Evolutionary conservation across 2,113 vertebrate genomes (phyloP).

Genomic region (Danionella cerebrum): DNA sequence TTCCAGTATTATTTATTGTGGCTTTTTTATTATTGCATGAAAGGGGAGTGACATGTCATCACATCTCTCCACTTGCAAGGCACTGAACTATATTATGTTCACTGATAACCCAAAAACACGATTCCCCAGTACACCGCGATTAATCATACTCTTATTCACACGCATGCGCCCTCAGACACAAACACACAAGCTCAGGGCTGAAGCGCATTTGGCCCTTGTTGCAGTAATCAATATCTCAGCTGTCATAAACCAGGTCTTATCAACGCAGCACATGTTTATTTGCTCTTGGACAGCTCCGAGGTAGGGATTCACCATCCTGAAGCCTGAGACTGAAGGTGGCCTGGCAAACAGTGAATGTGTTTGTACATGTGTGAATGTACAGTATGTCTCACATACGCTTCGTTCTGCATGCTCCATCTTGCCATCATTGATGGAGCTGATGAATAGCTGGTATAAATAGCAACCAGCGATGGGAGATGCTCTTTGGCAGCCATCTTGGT

Average conservation of each 20-base stretch:
- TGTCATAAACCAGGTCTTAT: background rate
- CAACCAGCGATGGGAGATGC: slow-evolving; percentile 33
- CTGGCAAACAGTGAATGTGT: background rate
- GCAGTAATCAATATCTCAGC: background rate
- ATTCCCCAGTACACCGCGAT: background rate
- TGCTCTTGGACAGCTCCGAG: background rate
- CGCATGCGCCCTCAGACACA: too few species aligned
- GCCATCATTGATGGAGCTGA: slow-evolving; percentile 43
- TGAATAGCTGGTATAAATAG: slow-evolving; percentile 58
- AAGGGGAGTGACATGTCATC: too few species aligned
- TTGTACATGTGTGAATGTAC: too few species aligned
- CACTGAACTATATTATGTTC: too few species aligned
- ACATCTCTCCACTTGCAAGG: too few species aligned
- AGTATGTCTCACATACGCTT: background rate
- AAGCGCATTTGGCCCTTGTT: background rate
- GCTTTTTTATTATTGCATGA: too few species aligned
- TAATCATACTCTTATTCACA: background rate
- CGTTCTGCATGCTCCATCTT: slow-evolving; percentile 26
- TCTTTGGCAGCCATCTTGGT: slow-evolving; percentile 47
- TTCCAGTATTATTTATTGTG: too few species aligned
- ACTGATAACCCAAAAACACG: background rate
- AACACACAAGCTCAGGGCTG: background rate
- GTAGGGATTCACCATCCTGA: background rate
- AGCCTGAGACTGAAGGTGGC: background rate
- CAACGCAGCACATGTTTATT: background rate